These are phyloP conservation scores for Triplophysa siluroides DNA, from an alignment of 2,113 vertebrate genomes.

Conservation along the genomic window DNA sequence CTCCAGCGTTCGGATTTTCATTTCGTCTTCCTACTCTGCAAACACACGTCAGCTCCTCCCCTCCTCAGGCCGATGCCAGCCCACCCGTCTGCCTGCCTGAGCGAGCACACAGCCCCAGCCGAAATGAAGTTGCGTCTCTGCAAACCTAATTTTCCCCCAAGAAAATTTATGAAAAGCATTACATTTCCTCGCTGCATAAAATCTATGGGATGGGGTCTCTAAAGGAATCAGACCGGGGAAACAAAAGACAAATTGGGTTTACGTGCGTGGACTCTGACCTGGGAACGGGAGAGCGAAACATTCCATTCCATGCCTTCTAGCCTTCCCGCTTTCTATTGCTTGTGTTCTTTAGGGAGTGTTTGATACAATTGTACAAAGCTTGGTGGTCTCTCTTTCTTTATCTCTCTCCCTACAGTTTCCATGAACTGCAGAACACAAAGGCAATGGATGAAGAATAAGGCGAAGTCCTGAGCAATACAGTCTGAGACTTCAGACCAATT, in stretches of 20 bases:
- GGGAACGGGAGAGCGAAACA: conserved; percentile 76
- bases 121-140: conserved; percentile 91
- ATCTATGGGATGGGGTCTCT: conserved; percentile 88
- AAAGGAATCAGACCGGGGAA: conserved; percentile 89
- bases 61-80: background rate
- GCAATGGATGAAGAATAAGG: conserved; percentile 59
- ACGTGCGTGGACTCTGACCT: conserved; percentile 85
- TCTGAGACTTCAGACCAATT: conserved; percentile 67
- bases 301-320: conserved; percentile 68
- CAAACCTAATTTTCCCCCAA: conserved; percentile 84
- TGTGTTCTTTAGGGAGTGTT: conserved; percentile 69
- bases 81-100: conserved; percentile 76
- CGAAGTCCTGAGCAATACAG: conserved; percentile 39
- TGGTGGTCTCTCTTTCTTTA: conserved; percentile 23
- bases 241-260: conserved; percentile 97
- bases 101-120: conserved; percentile 76
- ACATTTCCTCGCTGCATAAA: conserved; percentile 94
- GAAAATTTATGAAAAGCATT: conserved; percentile 97
- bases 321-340: conserved; percentile 35
- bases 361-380: conserved; percentile 77
- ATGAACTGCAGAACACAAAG: conserved; percentile 66
- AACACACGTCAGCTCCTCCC: conserved; percentile 52
- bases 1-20: conserved; percentile 80
- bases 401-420: conserved; percentile 12
- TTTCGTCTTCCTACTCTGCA: conserved; percentile 80